Percentiles rank a stretch among this genome's conserved stretches.
phyloP scores from a whole-genome alignment of 2,113 vertebrate genomes.

The Murina feae region DNA sequence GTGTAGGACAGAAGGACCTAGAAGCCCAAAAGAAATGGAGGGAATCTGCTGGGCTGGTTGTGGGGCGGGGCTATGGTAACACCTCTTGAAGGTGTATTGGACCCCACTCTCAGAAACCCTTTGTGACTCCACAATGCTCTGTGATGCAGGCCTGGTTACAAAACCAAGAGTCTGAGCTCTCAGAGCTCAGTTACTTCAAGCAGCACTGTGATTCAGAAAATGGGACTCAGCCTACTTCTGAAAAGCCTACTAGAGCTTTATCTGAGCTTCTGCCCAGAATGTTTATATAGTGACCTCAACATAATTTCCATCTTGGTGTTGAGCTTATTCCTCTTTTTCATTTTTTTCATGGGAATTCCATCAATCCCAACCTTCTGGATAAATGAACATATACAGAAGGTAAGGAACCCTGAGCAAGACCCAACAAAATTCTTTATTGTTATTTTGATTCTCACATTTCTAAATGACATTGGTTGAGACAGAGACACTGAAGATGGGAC shows the following conservation, averaged over 20 bases:
- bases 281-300: not conserved
- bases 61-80: not conserved
- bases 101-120: not conserved
- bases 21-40: not conserved
- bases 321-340: not conserved
- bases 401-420: not conserved
- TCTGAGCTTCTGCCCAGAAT: not conserved
- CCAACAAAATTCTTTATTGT: not conserved
- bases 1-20: not conserved
- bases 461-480: not conserved
- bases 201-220: not conserved
- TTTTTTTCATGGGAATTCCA: not conserved
- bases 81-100: no score
- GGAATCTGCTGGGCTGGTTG: no score
- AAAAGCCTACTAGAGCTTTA: rapidly evolving
- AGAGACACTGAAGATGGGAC: not conserved
- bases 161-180: not conserved
- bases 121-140: not conserved
- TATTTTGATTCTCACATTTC: not conserved
- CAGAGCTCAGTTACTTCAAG: not conserved
- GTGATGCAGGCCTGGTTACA: not conserved
- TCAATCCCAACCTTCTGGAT: not conserved
- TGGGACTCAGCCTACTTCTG: not conserved
- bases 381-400: not conserved
- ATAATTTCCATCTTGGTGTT: not conserved